Base-by-base conservation (phyloP, 2,113 vertebrate species). In the Scytalopus superciliaris region DNA sequence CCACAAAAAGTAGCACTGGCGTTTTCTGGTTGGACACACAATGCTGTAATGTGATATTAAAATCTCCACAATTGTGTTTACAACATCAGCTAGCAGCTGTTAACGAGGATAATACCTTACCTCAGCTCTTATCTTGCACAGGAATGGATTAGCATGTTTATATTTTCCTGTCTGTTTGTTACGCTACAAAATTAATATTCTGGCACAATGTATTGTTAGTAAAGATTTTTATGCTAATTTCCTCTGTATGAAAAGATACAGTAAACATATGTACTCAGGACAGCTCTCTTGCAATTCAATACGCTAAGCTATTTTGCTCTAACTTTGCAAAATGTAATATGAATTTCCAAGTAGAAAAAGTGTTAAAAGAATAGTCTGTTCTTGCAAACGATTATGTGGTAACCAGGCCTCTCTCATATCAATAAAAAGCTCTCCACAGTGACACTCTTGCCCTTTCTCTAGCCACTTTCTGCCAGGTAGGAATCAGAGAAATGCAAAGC, bases 401-500 rank as follows among this genome's bases (percentile, higher is more conserved):
- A 78, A 59, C 63, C 89, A 50, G 47, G 83, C 39, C 56, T 89
- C 84, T 90, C 80, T 80, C 68, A 56, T 85, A 44, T 83, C 81
- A 68, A 87, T 66, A 84, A 64, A 95, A 86, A 77, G 45, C 92
- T 73, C 70, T 88, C 67, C 59, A 74, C 67, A 22, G 49, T 94
- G 87, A 90, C 60, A 69, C 53, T 73, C 56, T 82, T 52, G 60
- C 90, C 70, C 80, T 76, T 88, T 81, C 30, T 91, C 45, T 87
- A 73, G 45, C 37, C 57, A 87, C 66, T 63, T 96, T 95, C 91
- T 94, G 93, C 78, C 93, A 94, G 89, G 81, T 75, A 87, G 53
- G 68, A 93, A 90, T 85, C 85, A 89, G 79, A 95, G 92, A 96
- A 95, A 95, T 33, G 53, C 47, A 69, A 82, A 96, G 89, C 37